Conservation (phyloP, 2,888 invertebrate genomes). For the Morpho deidamia region DNA sequence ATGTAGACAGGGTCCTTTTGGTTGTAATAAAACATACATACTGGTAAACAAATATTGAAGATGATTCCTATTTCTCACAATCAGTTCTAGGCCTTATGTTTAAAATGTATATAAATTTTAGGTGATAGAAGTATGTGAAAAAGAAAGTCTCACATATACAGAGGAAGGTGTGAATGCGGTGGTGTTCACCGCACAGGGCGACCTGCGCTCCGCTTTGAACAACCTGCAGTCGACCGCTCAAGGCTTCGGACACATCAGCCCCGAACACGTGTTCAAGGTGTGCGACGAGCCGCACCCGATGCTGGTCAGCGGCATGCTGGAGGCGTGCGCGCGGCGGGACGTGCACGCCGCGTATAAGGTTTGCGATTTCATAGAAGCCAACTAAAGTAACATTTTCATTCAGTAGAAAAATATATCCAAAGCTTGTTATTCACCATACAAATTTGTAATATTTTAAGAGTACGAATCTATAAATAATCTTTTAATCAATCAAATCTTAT, state of each 20-base stretch:
- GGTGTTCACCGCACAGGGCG: slow-evolving; percentile 98
- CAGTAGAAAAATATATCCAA: too few species aligned
- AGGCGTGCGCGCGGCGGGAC: slow-evolving; percentile 87
- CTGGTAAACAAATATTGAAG: too few species aligned
- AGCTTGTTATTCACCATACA: too few species aligned
- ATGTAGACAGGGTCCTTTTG: too few species aligned
- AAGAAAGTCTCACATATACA: slow-evolving; percentile 83
- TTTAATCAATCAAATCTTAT: too few species aligned
- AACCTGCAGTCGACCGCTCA: slow-evolving; percentile 95
- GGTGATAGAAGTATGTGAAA: slow-evolving; percentile 64
- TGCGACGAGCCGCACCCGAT: slow-evolving; percentile 99
- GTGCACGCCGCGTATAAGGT: slow-evolving; percentile 90
- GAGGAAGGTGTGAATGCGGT: slow-evolving; percentile 97
- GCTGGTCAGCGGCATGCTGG: slow-evolving; percentile 93
- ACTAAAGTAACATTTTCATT: too few species aligned
- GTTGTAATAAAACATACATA: too few species aligned
- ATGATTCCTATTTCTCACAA: too few species aligned
- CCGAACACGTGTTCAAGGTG: slow-evolving; percentile 97
- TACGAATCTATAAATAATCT: too few species aligned
- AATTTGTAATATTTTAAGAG: too few species aligned
- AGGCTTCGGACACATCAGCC: slow-evolving; percentile 90
- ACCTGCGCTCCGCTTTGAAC: slow-evolving; percentile 98
- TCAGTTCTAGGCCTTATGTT: too few species aligned
- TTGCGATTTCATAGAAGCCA: background rate
- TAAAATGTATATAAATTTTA: slow-evolving; percentile 22